A percentile compares a stretch with the other conserved stretches of the same genome.
Evolutionary conservation across 1,140 invertebrate genomes (phyloP).

Genomic region (Trissolcus basalis): DNA sequence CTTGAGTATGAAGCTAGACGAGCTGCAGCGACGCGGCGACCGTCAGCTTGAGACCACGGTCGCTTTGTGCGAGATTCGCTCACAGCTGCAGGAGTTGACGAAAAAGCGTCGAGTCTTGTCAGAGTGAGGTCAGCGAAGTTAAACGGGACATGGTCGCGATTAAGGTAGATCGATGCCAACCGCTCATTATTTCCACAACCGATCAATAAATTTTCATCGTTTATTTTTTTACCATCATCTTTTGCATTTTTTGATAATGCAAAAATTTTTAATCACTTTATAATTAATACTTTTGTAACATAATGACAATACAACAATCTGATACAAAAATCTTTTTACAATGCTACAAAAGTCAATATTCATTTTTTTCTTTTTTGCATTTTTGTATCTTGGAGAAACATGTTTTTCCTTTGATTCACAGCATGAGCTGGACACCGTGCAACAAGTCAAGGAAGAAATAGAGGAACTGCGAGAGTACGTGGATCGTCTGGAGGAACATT

Average conservation of each 20-base stretch:
- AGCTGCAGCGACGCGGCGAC: conserved; percentile 90
- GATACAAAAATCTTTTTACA: too few species aligned
- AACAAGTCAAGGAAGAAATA: conserved; percentile 95
- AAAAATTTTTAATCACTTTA: too few species aligned
- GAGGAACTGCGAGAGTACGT: conserved; percentile 93
- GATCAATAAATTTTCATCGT: conserved; percentile 4
- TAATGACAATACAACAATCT: too few species aligned
- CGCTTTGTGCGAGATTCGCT: conserved; percentile 91
- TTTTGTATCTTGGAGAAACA: too few species aligned
- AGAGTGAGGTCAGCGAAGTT: conserved; percentile 92
- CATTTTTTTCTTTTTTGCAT: too few species aligned
- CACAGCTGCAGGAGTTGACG: conserved; percentile 92
- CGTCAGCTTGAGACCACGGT: conserved; percentile 92
- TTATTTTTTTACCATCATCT: too few species aligned
- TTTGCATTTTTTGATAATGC: too few species aligned
- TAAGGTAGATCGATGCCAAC: conserved; percentile 76
- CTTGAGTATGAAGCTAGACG: conserved; percentile 92
- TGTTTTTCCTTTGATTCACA: conserved; percentile 38
- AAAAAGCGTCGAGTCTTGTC: conserved; percentile 95
- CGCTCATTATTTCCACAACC: too few species aligned
- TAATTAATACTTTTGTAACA: too few species aligned
- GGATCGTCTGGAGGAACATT: conserved; percentile 91
- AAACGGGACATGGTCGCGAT: conserved; percentile 95
- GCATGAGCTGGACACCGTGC: conserved; percentile 93
- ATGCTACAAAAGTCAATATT: too few species aligned